Conservation (phyloP, 2,113 vertebrate genomes). For the Daphoenositta chrysoptera region DNA sequence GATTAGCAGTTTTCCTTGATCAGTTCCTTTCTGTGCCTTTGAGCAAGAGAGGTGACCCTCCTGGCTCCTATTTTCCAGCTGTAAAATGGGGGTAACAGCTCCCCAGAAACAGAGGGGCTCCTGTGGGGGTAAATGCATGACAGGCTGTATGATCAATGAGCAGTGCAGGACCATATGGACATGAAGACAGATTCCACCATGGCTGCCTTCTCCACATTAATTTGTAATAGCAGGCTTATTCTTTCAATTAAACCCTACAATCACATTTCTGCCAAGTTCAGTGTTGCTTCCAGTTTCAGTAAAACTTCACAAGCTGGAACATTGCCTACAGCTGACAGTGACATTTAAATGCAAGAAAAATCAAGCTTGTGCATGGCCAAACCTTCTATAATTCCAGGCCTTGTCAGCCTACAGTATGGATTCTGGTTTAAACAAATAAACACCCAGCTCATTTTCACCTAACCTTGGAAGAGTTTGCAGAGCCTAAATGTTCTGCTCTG, state of each 20-base stretch:
- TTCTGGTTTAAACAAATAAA: constrained; percentile 44
- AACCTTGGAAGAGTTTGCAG: neutral
- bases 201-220: constrained; percentile 34
- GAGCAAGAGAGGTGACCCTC: neutral
- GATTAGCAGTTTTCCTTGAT: neutral
- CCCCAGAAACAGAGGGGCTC: neutral
- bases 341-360: constrained; percentile 52
- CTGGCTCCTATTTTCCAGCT: constrained; percentile 22
- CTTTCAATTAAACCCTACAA: constrained; percentile 38
- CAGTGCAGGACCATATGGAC: constrained; percentile 21
- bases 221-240: constrained; percentile 49
- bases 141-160: neutral
- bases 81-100: neutral
- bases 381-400: neutral
- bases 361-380: constrained; percentile 2
- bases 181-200: neutral
- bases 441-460: neutral
- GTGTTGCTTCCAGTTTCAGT: constrained; percentile 32
- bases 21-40: neutral
- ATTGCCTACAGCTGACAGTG: constrained; percentile 50
- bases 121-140: neutral
- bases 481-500: neutral
- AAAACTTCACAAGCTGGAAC: constrained; percentile 53
- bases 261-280: constrained; percentile 51
- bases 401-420: neutral